Conservation (phyloP, 1,140 invertebrate genomes). For the Choristoneura fumiferana region DNA sequence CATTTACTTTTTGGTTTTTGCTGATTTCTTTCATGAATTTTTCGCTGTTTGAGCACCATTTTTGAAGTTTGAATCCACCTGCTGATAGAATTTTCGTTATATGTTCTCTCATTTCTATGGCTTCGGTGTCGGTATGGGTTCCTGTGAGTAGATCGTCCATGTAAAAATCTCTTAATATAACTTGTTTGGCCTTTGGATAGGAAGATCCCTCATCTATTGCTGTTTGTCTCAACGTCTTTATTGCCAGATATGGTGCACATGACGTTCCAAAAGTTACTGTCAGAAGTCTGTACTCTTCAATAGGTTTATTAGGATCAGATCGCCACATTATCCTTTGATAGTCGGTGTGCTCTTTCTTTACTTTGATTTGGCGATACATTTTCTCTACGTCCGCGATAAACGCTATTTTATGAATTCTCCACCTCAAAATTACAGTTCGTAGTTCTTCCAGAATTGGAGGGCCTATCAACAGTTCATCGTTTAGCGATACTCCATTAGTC, state of each 20-base stretch:
- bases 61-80: constrained; percentile 34
- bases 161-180: constrained; percentile 58
- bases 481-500: constrained; percentile 33
- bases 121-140: constrained; percentile 32
- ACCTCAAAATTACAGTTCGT: constrained; percentile 26
- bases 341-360: constrained; percentile 40
- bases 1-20: too few species aligned
- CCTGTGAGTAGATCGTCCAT: constrained; percentile 71
- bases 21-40: constrained; percentile 18
- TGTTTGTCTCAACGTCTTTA: constrained; percentile 33
- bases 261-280: constrained; percentile 55
- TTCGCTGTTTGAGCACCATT: constrained; percentile 37
- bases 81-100: constrained; percentile 29
- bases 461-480: constrained; percentile 31
- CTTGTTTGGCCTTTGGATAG: constrained; percentile 37
- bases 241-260: constrained; percentile 45
- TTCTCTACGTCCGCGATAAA: constrained; percentile 31
- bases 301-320: constrained; percentile 19
- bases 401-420: constrained; percentile 24
- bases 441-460: constrained; percentile 33
- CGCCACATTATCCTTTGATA: constrained; percentile 59
- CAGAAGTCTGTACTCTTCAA: constrained; percentile 39
- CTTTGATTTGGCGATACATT: constrained; percentile 33
- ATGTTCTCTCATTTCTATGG: constrained; percentile 33
- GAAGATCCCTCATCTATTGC: constrained; percentile 32